phyloP scores from a whole-genome alignment of 2,113 vertebrate species.

The Pao palembangensis region DNA sequence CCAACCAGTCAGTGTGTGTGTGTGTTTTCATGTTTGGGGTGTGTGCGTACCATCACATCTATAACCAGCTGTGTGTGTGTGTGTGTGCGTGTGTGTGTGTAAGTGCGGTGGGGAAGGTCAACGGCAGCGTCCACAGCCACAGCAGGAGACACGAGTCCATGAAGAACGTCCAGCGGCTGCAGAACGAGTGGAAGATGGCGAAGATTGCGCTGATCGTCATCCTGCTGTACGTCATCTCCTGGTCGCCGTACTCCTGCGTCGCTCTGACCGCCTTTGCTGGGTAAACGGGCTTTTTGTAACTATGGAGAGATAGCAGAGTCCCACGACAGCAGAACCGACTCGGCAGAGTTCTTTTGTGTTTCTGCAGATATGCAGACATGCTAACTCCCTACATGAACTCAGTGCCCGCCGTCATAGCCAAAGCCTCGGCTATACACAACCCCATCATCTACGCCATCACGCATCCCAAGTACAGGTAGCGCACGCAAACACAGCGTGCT shows the following conservation, averaged over 20 bases:
- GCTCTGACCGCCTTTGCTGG: conserved; percentile 91
- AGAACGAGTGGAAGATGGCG: conserved; percentile 95
- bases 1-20: conserved; percentile 76
- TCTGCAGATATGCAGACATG: conserved; percentile 81
- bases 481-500: background rate
- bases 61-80: background rate
- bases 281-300: conserved; percentile 58
- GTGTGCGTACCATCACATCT: conserved; percentile 3
- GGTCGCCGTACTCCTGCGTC: conserved; percentile 90
- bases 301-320: background rate
- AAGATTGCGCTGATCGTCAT: conserved; percentile 90
- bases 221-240: conserved; percentile 89
- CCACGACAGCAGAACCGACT: background rate
- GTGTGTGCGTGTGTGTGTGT: conserved; percentile 18
- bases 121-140: conserved; percentile 59
- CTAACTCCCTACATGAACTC: conserved; percentile 92
- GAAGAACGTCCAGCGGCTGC: conserved; percentile 80
- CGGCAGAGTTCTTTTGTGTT: background rate
- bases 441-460: conserved; percentile 96
- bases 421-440: conserved; percentile 95
- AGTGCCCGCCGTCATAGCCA: conserved; percentile 92
- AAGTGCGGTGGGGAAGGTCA: conserved; percentile 84
- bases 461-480: conserved; percentile 94
- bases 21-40: conserved; percentile 19
- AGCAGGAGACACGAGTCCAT: conserved; percentile 68